Evolutionary conservation across 2,888 invertebrate species (phyloP), one percentile per base, ranked within the genome.

Genomic region (Mesorhabditis belari): DNA sequence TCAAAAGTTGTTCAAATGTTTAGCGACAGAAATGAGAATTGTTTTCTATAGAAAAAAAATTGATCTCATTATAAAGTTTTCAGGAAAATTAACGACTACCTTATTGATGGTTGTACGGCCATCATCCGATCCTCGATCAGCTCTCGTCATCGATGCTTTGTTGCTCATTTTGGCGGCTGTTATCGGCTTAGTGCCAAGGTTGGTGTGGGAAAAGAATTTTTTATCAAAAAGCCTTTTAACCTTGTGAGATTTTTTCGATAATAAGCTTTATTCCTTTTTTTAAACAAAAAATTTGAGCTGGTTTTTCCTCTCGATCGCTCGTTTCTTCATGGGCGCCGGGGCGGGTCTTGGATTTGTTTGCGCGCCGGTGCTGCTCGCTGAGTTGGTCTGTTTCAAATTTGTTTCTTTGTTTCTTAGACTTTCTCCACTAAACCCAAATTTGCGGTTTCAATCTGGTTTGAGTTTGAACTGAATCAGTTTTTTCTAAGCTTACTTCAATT

Each of bases 331-430:
- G 60, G 73, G 73, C 9, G 70, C 63, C 27, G 71, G 71, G 1
- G 67, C 73, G 4, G 73, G 73, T 5, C 63, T 66, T n/a, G 73
- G 71, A 6, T 73, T 73, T 58, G 67, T 73, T 3, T 69, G 68
- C 59, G 70, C 73, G n/a, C 70, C 71, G 3, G 66, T 65, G 3
- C 62, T 69, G 23, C 62, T 71, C 44, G n/a, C 44, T n/a, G 44
- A 35, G n/a, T 35, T 35, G 44, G 44, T 35, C 12, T 17, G 12
- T 35, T 35, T 35, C 44, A 35, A n/a, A n/a, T n/a, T n/a, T n/a
- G n/a, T n/a, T n/a, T n/a, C n/a, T n/a, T n/a, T n/a, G n/a, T n/a
- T n/a, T n/a, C n/a, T n/a, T n/a, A n/a, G n/a, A n/a, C n/a, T n/a
- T n/a, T n/a, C n/a, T n/a, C n/a, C n/a, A n/a, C n/a, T n/a, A n/a